Evolutionary conservation across 2,888 invertebrate genomes (phyloP), one percentile per base, ranked within the genome.

Genomic region (Xestia rhomboidea): DNA sequence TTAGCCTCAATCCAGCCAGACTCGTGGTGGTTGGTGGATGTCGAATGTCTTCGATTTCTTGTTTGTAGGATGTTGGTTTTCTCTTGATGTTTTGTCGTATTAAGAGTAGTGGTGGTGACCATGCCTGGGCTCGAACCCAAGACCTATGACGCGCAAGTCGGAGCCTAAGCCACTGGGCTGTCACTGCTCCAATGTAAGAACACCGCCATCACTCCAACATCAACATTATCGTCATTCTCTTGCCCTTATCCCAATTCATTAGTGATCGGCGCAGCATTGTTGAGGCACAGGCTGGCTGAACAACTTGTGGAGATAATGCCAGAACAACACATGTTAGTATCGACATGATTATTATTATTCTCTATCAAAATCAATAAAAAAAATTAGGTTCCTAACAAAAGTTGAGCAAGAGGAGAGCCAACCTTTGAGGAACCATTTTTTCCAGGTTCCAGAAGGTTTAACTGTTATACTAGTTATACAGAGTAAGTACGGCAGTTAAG

Each of bases 401-500:
- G 18, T 18, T 51, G 24, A 24, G 13, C 57, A 27, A 60, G 21
- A 71, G n/a, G 13, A 71, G 24, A 46, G 18, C n/a, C n/a, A n/a
- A n/a, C 4, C 30, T n/a, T 57, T 30, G 21, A 0, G 34, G 44
- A 21, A 13, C 34, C 24, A 15, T 60, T 60, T 71, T 11, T 21
- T 34, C 44, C 8, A 73, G 18, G 38, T 15, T 46, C 0, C 38
- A 46, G 44, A 46, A 44, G 49, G 41, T 57, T 73, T 63, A n/a
- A 57, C 75, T 66, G 4, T 66, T n/a, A 69, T 60, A 44, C 69
- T 51, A 67, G 77, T 69, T 44, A 64, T 57, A 38, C n/a, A 64
- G 57, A n/a, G 57, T 51, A 66, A 76, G 60, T 69, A 38, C 60
- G 34, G 68, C 38, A 66, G 76, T 80, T 80, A 76, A 80, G 68